Evolutionary conservation across 2,797 vertebrate species (phyloP).

Genomic region (Rhynchotus rufescens): DNA sequence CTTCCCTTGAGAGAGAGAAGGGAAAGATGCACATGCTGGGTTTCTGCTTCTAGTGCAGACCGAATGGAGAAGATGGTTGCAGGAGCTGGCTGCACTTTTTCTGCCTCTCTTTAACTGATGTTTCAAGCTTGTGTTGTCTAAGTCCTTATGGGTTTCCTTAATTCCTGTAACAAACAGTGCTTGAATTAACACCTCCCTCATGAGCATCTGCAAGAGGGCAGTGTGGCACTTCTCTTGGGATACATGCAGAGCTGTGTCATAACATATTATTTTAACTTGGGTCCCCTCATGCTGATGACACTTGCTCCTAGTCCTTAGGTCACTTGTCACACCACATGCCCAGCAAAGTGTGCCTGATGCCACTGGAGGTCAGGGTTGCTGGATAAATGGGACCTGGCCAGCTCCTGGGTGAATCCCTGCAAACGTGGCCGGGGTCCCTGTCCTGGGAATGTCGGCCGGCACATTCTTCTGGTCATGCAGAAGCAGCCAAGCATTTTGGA

Average conservation of each 20-base stretch:
- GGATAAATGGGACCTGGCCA: fast-evolving
- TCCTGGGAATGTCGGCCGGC: background rate
- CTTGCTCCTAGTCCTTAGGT: background rate
- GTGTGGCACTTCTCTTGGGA: background rate
- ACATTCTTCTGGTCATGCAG: background rate
- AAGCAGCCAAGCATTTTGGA: background rate
- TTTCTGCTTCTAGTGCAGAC: background rate
- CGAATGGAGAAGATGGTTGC: too few species aligned
- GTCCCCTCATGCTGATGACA: fast-evolving
- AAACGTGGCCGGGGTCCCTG: background rate
- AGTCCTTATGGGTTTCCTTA: background rate
- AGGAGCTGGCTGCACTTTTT: too few species aligned
- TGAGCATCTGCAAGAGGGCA: background rate
- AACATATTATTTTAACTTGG: fast-evolving
- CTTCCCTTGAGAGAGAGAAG: background rate
- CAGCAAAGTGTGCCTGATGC: fast-evolving
- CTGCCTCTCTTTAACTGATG: too few species aligned
- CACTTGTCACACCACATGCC: background rate
- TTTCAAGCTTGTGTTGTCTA: too few species aligned
- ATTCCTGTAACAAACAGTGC: background rate
- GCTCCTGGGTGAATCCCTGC: background rate
- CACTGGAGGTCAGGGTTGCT: background rate
- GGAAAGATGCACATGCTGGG: background rate
- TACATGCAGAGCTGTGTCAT: fast-evolving
- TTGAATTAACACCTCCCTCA: background rate